A percentile compares a stretch with the other conserved stretches of the same genome.
phyloP scores from a whole-genome alignment of 2,888 invertebrate genomes.

The Agrotis exclamationis region DNA sequence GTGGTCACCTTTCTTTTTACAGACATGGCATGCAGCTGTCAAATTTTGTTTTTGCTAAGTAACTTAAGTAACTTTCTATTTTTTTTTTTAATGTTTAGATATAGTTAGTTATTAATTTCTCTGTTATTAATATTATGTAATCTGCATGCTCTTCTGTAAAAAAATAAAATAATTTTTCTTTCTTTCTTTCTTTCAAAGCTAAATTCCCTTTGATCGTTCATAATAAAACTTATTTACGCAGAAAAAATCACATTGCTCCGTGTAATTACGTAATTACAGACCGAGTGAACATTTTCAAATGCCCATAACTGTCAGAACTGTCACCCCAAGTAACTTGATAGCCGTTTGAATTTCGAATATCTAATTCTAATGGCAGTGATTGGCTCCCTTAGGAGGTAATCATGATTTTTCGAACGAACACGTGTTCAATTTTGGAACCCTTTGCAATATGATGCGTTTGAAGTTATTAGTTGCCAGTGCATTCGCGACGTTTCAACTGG shows the following conservation, averaged over 20 bases:
- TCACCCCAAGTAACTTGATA: constrained; percentile 87
- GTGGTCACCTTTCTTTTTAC: too few species aligned
- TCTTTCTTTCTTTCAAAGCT: too few species aligned
- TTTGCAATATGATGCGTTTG: constrained; percentile 84
- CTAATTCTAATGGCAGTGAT: constrained; percentile 90
- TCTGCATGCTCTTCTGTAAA: too few species aligned
- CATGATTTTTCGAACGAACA: constrained; percentile 89
- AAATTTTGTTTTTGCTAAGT: too few species aligned
- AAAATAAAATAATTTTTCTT: too few species aligned
- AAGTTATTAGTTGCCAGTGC: constrained; percentile 70
- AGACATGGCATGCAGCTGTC: too few species aligned
- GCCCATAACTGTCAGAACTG: constrained; percentile 77
- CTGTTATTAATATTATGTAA: too few species aligned
- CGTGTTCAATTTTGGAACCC: constrained; percentile 88
- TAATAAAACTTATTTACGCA: constrained; percentile 54
- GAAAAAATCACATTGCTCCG: constrained; percentile 56
- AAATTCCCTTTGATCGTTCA: constrained; percentile 70
- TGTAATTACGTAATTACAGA: constrained; percentile 68
- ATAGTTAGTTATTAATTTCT: too few species aligned
- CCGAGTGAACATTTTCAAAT: constrained; percentile 68
- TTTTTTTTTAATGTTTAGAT: too few species aligned
- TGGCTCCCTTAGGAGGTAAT: constrained; percentile 90
- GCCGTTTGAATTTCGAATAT: constrained; percentile 87
- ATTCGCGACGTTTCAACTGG: constrained; percentile 58
- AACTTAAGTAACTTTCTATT: too few species aligned